Evolutionary conservation across 2,113 vertebrate genomes (phyloP).

Genomic region (Pongo abelii): DNA sequence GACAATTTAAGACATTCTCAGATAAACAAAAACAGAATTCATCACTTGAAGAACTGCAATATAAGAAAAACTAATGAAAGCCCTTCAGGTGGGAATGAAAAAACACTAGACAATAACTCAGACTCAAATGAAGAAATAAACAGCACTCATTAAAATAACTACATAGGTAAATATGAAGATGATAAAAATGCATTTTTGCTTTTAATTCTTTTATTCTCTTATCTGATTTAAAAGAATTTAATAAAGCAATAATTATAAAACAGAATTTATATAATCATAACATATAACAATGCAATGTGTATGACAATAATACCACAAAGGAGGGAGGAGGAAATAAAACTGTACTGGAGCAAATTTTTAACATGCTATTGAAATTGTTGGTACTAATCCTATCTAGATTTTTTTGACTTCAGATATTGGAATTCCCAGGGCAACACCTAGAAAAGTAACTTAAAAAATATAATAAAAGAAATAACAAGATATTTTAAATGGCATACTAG

Average conservation of each 20-base stretch:
- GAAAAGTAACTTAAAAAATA: background rate
- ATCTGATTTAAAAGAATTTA: background rate
- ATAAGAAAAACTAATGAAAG: background rate
- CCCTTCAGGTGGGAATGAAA: background rate
- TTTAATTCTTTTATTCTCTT: background rate
- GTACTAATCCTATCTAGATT: background rate
- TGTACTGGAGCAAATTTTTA: background rate
- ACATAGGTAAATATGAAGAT: background rate
- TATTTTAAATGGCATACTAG: background rate
- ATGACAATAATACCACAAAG: background rate
- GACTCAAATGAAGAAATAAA: background rate
- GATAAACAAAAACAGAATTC: background rate
- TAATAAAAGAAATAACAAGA: background rate
- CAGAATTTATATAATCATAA: background rate
- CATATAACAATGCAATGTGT: background rate
- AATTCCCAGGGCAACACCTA: background rate
- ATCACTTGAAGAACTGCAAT: background rate
- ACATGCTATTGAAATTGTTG: background rate
- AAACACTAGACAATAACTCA: background rate
- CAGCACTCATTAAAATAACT: background rate
- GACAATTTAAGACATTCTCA: background rate
- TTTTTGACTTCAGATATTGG: background rate
- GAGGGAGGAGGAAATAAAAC: background rate
- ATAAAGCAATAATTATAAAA: background rate
- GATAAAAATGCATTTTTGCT: background rate